Evolutionary conservation across 2,113 vertebrate genomes (phyloP), one percentile per base, ranked within the genome.

Genomic region (Rhipidura dahli): DNA sequence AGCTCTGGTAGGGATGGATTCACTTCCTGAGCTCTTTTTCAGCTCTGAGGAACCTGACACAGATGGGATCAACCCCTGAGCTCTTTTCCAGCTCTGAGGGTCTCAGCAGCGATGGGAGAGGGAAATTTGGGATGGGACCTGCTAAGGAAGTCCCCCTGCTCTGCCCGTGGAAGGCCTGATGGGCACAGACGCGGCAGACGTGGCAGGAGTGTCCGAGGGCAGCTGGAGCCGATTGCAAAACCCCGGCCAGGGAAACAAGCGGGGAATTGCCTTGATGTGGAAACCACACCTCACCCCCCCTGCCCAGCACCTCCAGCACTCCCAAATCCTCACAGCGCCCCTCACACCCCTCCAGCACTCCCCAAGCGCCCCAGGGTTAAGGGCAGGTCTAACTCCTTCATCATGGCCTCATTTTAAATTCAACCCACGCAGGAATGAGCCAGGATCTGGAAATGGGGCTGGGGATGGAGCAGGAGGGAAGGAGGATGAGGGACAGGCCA

Each of bases 361-460:
- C 24, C 24, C 8, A 4, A 31, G 17, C 33, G 9, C 13, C 31
- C 28, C 59, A 13, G 50, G 18, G 22, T 23, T 39, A 6, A 54
- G 57, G 28, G 10, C 54, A 60, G 6, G 18, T 2, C 56, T 13
- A 59, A 79, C 56, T n/a, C 70, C 60, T 37, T 23, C 49, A 12
- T 9, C 44, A 14, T 0, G 0, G 26, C 2, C 44, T 10, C 5
- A 21, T 37, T 56, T 39, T 18, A 6, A 65, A 49, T 2, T 12
- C 5, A 26, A 87, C 1, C 42, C 71, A 21, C 0, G 1, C 11
- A 8, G 44, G 37, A 78, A 44, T 12, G 31, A 24, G 8, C 15
- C 2, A 5, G 64, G 60, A 84, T 4, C 6, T 7, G n/a, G 54
- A 2, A 2, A 27, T 5, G 63, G 63, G 63, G 26, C 59, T 56